A percentile compares a stretch with the other conserved stretches of the same genome.
phyloP scores from a whole-genome alignment of 2,113 vertebrate species.

The Paradisaea rubra region DNA sequence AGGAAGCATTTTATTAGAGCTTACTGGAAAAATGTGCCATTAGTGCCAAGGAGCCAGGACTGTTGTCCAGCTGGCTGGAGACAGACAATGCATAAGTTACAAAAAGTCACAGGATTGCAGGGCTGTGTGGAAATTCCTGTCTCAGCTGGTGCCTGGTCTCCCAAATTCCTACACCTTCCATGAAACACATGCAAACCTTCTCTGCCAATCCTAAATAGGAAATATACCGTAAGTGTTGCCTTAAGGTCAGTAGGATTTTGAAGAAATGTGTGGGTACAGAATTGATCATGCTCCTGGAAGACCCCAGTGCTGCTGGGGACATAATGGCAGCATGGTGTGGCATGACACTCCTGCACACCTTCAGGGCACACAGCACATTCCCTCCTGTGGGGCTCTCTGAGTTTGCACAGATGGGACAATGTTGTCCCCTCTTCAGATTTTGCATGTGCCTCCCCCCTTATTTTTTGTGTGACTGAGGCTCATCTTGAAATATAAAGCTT shows the following conservation, averaged over 20 bases:
- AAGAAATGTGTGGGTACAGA: not conserved
- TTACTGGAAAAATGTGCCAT: slow-evolving; percentile 67
- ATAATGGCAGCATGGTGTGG: not conserved
- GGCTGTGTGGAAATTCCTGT: slow-evolving; percentile 13
- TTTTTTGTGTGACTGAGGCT: not conserved
- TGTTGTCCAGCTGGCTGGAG: slow-evolving; percentile 62
- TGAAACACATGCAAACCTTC: slow-evolving; percentile 26
- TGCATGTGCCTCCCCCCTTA: not conserved
- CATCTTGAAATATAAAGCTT: not conserved
- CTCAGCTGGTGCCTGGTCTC: not conserved
- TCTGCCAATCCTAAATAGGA: not conserved
- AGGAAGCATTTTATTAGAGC: slow-evolving; percentile 73
- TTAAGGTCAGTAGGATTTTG: not conserved
- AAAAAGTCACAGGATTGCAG: slow-evolving; percentile 15
- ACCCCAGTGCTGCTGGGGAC: accelerated
- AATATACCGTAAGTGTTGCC: not conserved
- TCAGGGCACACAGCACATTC: not conserved
- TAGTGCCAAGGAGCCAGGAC: slow-evolving; percentile 55
- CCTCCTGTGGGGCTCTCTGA: not conserved
- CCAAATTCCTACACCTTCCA: not conserved
- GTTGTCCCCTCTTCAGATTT: not conserved
- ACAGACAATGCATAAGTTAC: slow-evolving; percentile 45
- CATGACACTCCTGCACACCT: not conserved
- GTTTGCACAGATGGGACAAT: not conserved
- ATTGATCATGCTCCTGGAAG: accelerated